A percentile compares a stretch with the other conserved stretches of the same genome.
These are phyloP conservation scores for Scaptomyza pallida DNA, from an alignment of 1,140 invertebrate species.

Conservation along the genomic window DNA sequence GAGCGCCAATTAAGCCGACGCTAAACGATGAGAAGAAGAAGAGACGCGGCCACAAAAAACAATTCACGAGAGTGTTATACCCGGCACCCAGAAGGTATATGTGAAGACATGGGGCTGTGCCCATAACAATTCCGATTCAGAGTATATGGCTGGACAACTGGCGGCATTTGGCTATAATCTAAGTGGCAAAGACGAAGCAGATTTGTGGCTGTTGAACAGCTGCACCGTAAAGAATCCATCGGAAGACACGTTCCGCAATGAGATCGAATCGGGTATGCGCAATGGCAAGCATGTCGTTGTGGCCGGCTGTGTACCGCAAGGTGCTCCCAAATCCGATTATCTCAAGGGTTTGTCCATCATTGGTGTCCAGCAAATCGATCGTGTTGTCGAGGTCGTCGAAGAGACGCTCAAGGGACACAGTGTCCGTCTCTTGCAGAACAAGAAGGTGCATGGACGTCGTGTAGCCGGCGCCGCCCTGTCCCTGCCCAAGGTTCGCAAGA, in stretches of 20 bases:
- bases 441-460: slow-evolving; percentile 91
- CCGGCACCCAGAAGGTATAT: slow-evolving; percentile 96
- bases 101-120: slow-evolving; percentile 99
- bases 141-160: slow-evolving; percentile 98
- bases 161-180: slow-evolving; percentile 94
- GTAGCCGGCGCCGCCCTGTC: slow-evolving; percentile 93
- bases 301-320: slow-evolving; percentile 98
- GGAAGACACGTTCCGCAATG: slow-evolving; percentile 98
- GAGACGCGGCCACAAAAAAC: slow-evolving; percentile 56
- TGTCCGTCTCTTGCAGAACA: slow-evolving; percentile 90
- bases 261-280: slow-evolving; percentile 91
- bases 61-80: slow-evolving; percentile 87
- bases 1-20: slow-evolving; percentile 54
- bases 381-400: slow-evolving; percentile 99
- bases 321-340: slow-evolving; percentile 90
- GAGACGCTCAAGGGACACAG: slow-evolving; percentile 95
- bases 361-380: slow-evolving; percentile 98
- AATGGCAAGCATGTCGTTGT: slow-evolving; percentile 94
- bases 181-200: slow-evolving; percentile 92
- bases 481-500: slow-evolving; percentile 97
- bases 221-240: slow-evolving; percentile 99
- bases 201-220: slow-evolving; percentile 98
- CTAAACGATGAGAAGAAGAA: slow-evolving; percentile 29
- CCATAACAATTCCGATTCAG: slow-evolving; percentile 97
- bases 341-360: slow-evolving; percentile 93